phyloP scores from a whole-genome alignment of 2,797 vertebrate genomes.

The Limosa lapponica region DNA sequence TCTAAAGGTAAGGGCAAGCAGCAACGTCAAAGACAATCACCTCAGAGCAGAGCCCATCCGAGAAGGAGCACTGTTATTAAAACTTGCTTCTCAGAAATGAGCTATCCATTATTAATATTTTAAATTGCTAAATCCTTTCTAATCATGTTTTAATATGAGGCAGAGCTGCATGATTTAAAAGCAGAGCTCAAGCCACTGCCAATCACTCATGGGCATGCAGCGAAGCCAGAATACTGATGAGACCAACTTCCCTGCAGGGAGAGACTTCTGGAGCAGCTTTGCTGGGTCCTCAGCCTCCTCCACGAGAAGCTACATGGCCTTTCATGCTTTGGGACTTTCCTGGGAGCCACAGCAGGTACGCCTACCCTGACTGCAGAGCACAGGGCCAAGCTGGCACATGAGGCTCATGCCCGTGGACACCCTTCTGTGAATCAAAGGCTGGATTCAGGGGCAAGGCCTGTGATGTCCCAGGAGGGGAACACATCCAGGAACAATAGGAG shows the following conservation, averaged over 20 bases:
- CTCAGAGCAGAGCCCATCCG: neutral
- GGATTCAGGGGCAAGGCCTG: neutral
- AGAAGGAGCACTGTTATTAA: neutral
- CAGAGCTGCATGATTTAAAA: slow-evolving; percentile 35
- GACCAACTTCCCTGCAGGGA: neutral
- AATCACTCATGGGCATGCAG: neutral
- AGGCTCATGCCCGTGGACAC: rapidly evolving
- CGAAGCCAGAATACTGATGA: slow-evolving; percentile 40
- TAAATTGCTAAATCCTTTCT: slow-evolving; percentile 39
- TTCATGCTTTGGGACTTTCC: neutral
- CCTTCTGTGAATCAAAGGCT: neutral
- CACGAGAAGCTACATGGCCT: neutral
- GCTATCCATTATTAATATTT: slow-evolving; percentile 49
- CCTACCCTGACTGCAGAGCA: neutral
- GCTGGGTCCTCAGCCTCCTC: neutral
- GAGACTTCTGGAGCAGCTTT: neutral
- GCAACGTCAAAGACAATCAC: neutral
- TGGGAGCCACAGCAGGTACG: neutral
- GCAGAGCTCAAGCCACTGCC: slow-evolving; percentile 8
- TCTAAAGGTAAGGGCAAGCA: neutral
- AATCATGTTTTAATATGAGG: slow-evolving; percentile 13
- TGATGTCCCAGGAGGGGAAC: neutral
- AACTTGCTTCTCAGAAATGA: neutral
- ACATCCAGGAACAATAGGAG: neutral
- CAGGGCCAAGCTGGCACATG: neutral